Conservation (phyloP, 2,797 vertebrate species). For the Urosaurus nigricauda region DNA sequence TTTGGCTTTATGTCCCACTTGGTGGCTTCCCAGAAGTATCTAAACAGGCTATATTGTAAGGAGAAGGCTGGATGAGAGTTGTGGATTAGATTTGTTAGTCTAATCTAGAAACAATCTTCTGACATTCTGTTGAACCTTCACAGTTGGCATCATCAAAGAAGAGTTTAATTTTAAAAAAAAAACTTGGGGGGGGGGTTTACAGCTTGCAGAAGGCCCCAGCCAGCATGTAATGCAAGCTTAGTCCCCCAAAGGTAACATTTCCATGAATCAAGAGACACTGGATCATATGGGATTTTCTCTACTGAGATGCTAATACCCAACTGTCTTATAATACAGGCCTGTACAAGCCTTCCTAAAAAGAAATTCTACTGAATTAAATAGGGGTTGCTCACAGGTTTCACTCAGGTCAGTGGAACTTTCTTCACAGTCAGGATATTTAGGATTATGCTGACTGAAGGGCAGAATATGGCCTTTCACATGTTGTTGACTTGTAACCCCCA, state of each 20-base stretch:
- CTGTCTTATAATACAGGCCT: too few relatives aligned
- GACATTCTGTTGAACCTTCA: neutral
- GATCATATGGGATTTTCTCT: neutral
- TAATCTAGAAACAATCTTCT: neutral
- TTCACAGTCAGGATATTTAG: neutral
- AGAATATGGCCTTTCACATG: too few relatives aligned
- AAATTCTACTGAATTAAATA: neutral
- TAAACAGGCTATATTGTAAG: neutral
- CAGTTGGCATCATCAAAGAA: neutral
- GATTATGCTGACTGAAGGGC: neutral
- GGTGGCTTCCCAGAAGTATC: neutral
- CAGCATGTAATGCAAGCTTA: too few relatives aligned
- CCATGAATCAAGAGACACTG: neutral
- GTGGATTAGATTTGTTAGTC: neutral
- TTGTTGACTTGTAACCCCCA: too few relatives aligned
- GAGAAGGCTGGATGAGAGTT: neutral
- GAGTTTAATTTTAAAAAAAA: too few relatives aligned
- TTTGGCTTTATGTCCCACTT: neutral
- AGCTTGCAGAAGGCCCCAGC: too few relatives aligned
- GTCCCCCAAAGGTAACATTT: too few relatives aligned
- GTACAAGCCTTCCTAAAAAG: neutral
- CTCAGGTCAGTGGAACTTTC: neutral
- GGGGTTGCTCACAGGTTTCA: neutral
- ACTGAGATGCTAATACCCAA: too few relatives aligned
- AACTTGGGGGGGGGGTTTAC: too few relatives aligned